These are phyloP conservation scores for Drosophila novamexicana DNA, from an alignment of 1,140 invertebrate genomes.

Conservation along the genomic window DNA sequence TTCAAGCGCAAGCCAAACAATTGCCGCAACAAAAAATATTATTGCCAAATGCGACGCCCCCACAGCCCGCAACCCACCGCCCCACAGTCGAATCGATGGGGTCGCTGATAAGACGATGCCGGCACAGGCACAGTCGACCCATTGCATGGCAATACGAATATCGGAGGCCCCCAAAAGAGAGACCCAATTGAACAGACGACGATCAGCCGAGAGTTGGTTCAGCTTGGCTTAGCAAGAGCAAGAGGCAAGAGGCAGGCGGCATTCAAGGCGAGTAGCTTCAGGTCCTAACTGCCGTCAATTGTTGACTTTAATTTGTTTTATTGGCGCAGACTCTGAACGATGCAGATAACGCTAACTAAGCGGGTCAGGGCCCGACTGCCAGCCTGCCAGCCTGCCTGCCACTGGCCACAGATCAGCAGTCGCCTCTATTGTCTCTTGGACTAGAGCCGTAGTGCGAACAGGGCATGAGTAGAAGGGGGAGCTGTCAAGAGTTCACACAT, in stretches of 20 bases:
- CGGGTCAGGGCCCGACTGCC: slow-evolving; percentile 67
- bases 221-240: slow-evolving; percentile 24
- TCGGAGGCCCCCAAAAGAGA: neutral
- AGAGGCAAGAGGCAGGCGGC: slow-evolving; percentile 32
- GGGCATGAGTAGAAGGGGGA: neutral
- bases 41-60: slow-evolving; percentile 67
- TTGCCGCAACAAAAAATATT: slow-evolving; percentile 70
- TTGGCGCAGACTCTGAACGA: slow-evolving; percentile 57
- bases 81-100: slow-evolving; percentile 51
- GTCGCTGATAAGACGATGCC: slow-evolving; percentile 58
- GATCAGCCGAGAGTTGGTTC: slow-evolving; percentile 11
- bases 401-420: slow-evolving; percentile 28
- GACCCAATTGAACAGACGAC: slow-evolving; percentile 18
- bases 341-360: slow-evolving; percentile 74
- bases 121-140: neutral
- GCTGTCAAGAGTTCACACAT: slow-evolving; percentile 51
- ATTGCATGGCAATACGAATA: slow-evolving; percentile 11
- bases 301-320: slow-evolving; percentile 81
- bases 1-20: slow-evolving; percentile 36
- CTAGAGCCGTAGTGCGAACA: neutral
- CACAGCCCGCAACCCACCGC: neutral
- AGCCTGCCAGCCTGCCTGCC: neutral
- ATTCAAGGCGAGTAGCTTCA: slow-evolving; percentile 81
- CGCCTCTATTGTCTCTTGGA: slow-evolving; percentile 40
- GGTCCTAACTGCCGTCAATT: slow-evolving; percentile 80